Evolutionary conservation across 1,140 invertebrate species (phyloP).

Genomic region (Solen grandis): DNA sequence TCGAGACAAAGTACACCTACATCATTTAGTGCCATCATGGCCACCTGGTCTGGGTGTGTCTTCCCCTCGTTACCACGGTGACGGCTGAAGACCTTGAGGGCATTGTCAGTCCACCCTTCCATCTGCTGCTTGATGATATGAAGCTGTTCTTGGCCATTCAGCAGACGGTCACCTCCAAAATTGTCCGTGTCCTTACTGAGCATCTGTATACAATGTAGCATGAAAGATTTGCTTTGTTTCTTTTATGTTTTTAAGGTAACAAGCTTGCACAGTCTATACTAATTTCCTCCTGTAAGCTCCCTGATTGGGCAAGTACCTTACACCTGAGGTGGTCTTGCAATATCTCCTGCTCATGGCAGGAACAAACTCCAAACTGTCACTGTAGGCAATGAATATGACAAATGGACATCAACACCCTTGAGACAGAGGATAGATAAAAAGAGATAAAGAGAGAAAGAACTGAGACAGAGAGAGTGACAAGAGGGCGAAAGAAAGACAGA

Average conservation of each 20-base stretch:
- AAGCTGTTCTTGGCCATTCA: constrained; percentile 75
- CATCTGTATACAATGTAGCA: constrained; percentile 60
- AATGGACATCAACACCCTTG: no score
- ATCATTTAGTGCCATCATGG: constrained; percentile 75
- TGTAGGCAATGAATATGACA: no score
- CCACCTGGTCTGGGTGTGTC: constrained; percentile 71
- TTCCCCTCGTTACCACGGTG: constrained; percentile 69
- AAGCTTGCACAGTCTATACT: not conserved
- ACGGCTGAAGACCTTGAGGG: constrained; percentile 75
- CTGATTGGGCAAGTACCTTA: no score
- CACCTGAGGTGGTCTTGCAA: no score
- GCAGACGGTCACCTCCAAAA: constrained; percentile 77
- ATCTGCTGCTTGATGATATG: constrained; percentile 72
- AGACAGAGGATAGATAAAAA: no score
- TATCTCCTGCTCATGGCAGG: no score
- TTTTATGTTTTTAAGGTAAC: not conserved
- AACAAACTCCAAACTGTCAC: no score
- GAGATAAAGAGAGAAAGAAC: no score
- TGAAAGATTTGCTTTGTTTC: not conserved
- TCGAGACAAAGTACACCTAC: no score
- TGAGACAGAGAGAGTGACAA: no score
- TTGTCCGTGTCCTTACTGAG: constrained; percentile 72
- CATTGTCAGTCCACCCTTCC: constrained; percentile 78
- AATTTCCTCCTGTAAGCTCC: no score
- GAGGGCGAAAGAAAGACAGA: no score